Evolutionary conservation across 2,888 invertebrate species (phyloP).

Genomic region (Conomelus anceps): DNA sequence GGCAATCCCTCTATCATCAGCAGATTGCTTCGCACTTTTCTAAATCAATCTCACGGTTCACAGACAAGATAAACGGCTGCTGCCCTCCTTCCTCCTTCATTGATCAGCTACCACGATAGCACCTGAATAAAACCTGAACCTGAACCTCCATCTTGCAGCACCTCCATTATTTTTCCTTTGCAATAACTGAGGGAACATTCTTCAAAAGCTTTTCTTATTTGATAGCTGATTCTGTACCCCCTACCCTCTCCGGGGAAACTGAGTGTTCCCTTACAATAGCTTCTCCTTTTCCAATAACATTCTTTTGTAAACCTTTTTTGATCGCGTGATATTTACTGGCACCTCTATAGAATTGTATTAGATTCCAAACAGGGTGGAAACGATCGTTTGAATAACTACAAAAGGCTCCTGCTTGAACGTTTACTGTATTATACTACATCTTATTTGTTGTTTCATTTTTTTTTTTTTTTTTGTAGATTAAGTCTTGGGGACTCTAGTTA

Average conservation of each 20-base stretch:
- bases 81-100: too few species aligned
- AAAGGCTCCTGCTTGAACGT: background rate
- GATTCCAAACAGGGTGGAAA: background rate
- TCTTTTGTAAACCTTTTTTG: background rate
- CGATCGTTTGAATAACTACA: background rate
- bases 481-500: too few species aligned
- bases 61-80: background rate
- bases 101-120: background rate
- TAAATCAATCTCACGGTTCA: background rate
- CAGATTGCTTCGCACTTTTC: background rate
- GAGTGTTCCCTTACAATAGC: background rate
- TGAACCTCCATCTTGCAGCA: background rate
- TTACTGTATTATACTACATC: too few species aligned
- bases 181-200: background rate
- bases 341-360: background rate
- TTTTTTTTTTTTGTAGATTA: too few species aligned
- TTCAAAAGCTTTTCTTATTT: background rate
- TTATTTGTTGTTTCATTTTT: too few species aligned
- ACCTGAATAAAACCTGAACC: background rate
- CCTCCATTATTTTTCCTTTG: background rate
- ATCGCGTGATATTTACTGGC: background rate
- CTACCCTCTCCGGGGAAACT: background rate
- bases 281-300: background rate
- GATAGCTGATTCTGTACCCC: background rate
- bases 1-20: background rate